A percentile compares a stretch with the other conserved stretches of the same genome.
Evolutionary conservation across 2,113 vertebrate genomes (phyloP).

Genomic region (Heliornis fulica): DNA sequence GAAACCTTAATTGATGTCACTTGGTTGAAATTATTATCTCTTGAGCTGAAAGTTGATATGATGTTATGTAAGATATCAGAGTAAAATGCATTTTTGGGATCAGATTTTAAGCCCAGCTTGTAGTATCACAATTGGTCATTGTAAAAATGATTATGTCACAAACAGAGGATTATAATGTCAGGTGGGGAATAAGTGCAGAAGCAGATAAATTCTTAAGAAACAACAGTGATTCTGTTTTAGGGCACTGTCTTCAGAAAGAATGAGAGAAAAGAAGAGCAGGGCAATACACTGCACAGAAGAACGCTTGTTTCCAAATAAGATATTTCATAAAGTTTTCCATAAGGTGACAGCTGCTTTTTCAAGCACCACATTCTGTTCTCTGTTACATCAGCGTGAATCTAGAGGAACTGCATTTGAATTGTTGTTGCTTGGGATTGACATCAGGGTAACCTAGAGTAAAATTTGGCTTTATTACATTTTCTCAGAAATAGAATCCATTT

Average conservation of each 20-base stretch:
- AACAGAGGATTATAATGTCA: constrained; percentile 59
- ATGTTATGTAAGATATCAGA: constrained; percentile 26
- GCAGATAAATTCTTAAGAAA: constrained; percentile 50
- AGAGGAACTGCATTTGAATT: neutral
- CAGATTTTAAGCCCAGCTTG: constrained; percentile 35
- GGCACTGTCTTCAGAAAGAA: neutral
- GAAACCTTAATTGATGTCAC: constrained; percentile 48
- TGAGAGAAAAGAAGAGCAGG: neutral
- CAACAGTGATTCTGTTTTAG: constrained; percentile 49
- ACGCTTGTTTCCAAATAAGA: constrained; percentile 50
- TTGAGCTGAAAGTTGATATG: constrained; percentile 13
- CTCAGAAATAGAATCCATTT: constrained; percentile 10
- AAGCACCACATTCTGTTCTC: constrained; percentile 6
- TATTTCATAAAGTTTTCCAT: constrained; percentile 52
- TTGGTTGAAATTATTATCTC: constrained; percentile 52
- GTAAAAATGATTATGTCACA: constrained; percentile 41
- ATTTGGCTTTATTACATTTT: constrained; percentile 15
- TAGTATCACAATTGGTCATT: neutral
- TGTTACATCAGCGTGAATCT: neutral
- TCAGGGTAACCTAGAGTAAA: neutral
- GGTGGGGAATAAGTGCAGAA: constrained; percentile 48
- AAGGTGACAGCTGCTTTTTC: constrained; percentile 69
- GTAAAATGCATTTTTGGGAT: constrained; percentile 45
- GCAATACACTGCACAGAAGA: constrained; percentile 38
- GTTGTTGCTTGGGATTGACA: neutral